Evolutionary conservation across 2,113 vertebrate species (phyloP), one percentile per base, ranked within the genome.

Genomic region (Limnothrissa miodon): DNA sequence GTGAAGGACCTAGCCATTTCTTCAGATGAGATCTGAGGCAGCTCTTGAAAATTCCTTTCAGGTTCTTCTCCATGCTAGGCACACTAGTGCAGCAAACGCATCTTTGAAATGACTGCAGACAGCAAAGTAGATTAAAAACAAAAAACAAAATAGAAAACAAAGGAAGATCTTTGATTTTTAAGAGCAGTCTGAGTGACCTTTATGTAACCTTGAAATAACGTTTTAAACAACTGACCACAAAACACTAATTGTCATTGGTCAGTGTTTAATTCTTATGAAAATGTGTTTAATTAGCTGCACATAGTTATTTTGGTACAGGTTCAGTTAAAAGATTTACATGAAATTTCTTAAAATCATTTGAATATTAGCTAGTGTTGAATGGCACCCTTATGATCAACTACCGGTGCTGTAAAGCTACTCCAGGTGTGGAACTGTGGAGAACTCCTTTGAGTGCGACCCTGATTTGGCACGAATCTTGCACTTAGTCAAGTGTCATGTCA

Each of bases 1-100:
- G 89, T 85, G 86, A 91, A 92, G 90, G 78, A 84, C 90, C 87
- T 62, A 87, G 88, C 90, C 89, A 90, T 88, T 25, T 89, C 81
- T 88, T 89, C 87, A 89, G 87, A 23, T 89, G 86, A 89, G 90
- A 89, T 84, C 70, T 90, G 59, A 66, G 10, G 59, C 59, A 33
- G 59, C 25, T 66, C 25, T 25, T 33, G 59, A 25, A 29, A 66
- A 88, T 89, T 91, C 83, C 89, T 81, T 86, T 84, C 85, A 86
- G 87, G 86, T 89, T 80, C 86, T 85, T 45, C n/a, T 83, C 87
- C 86, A 89, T 59, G 83, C 86, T 85, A 84, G 87, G 86, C 62
- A 80, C 88, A 56, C 79, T 53, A 62, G 15, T 86, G 79, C 81
- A 87, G 88, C 89, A 83, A 91, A 87, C 85, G 82, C 23, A 79